phyloP scores from a whole-genome alignment of 1,140 invertebrate genomes.

The Cylas formicarius region DNA sequence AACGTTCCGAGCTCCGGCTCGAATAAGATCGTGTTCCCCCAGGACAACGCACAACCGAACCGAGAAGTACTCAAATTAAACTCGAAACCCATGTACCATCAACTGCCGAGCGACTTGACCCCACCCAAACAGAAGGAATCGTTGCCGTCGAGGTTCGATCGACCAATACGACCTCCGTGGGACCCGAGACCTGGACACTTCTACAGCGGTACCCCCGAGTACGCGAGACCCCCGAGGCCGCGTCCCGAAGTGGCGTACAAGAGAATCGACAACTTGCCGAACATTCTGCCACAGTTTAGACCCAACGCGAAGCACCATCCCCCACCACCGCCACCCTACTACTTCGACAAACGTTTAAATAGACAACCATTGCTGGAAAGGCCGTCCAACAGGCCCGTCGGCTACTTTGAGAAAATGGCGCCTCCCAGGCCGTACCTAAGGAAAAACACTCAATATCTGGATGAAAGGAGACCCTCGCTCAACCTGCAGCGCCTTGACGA shows the following conservation, averaged over 20 bases:
- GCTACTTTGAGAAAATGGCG: conserved; percentile 42
- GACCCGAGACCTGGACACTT: conserved; percentile 41
- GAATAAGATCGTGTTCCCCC: conserved; percentile 38
- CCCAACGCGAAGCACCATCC: conserved; percentile 46
- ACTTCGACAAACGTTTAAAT: conserved; percentile 26
- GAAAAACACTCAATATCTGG: conserved; percentile 30
- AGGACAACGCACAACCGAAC: conserved; percentile 30
- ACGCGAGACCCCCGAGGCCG: conserved; percentile 35
- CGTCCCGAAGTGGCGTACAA: conserved; percentile 36
- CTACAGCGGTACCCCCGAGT: conserved; percentile 37
- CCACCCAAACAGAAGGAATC: conserved; percentile 33
- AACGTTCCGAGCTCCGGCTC: conserved; percentile 26
- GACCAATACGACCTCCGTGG: conserved; percentile 37
- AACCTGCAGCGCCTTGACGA: conserved; percentile 26
- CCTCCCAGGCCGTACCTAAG: conserved; percentile 39
- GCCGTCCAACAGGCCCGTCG: conserved; percentile 39
- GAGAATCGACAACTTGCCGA: conserved; percentile 49
- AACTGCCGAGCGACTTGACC: conserved; percentile 39
- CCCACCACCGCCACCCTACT: conserved; percentile 9
- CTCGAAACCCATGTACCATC: conserved; percentile 42
- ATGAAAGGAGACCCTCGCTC: conserved; percentile 15
- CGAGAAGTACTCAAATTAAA: conserved; percentile 36
- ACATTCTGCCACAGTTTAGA: conserved; percentile 63
- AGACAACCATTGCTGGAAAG: conserved; percentile 39
- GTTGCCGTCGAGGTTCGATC: conserved; percentile 19